Evolutionary conservation across 2,888 invertebrate species (phyloP).

Genomic region (Tetragonula carbonaria): DNA sequence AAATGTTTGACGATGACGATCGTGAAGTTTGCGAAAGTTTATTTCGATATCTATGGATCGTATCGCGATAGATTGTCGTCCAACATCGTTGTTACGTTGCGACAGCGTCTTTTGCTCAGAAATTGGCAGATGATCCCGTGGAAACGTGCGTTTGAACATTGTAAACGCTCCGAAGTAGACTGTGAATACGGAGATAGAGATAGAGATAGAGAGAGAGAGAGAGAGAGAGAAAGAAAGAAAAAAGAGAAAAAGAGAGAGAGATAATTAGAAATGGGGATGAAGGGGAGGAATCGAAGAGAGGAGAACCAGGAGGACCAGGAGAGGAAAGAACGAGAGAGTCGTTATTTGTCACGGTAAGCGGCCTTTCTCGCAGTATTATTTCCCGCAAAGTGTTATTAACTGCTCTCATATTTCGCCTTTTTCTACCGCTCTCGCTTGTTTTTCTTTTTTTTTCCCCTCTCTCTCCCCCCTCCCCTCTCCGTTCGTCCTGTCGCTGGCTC

Average conservation of each 20-base stretch:
- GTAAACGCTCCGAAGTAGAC: conserved; percentile 61
- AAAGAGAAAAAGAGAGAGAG: conserved; percentile 51
- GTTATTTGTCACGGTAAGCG: conserved; percentile 84
- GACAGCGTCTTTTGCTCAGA: too few relatives aligned
- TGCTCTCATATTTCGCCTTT: conserved; percentile 83
- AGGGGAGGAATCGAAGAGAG: conserved; percentile 59
- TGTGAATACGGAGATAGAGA: conserved; percentile 41
- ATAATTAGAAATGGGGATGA: conserved; percentile 34
- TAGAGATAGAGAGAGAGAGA: neutral
- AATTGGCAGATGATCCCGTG: neutral
- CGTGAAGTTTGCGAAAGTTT: too few relatives aligned
- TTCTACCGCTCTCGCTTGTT: conserved; percentile 78
- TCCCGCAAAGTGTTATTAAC: conserved; percentile 84
- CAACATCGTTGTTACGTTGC: too few relatives aligned
- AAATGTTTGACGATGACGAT: too few relatives aligned
- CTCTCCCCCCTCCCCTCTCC: conserved; percentile 7
- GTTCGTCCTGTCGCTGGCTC: conserved; percentile 67
- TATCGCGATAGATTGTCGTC: too few relatives aligned
- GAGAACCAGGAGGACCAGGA: conserved; percentile 40
- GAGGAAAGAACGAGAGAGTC: conserved; percentile 73
- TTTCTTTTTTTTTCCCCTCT: conserved; percentile 54
- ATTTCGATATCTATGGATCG: too few relatives aligned
- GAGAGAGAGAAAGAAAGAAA: neutral
- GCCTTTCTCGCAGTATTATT: conserved; percentile 84
- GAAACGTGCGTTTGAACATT: conserved; percentile 57